A percentile compares a stretch with the other conserved stretches of the same genome.
phyloP scores from a whole-genome alignment of 2,113 vertebrate genomes.

The Petrocephalus microphthalmus region DNA sequence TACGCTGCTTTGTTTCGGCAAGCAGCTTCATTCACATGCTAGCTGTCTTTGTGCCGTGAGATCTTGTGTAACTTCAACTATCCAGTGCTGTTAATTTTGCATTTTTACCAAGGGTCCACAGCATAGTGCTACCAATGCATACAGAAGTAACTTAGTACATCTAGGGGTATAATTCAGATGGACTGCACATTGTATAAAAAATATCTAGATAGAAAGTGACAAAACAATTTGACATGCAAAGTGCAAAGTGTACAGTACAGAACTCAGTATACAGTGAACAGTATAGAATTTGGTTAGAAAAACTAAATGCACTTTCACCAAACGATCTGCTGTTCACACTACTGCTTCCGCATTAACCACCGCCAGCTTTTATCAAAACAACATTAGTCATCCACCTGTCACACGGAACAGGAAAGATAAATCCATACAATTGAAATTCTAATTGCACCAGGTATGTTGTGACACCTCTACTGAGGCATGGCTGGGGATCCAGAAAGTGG shows the following conservation, averaged over 20 bases:
- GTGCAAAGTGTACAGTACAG: neutral
- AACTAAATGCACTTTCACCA: neutral
- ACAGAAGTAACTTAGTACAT: neutral
- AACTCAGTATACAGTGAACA: neutral
- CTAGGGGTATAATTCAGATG: neutral
- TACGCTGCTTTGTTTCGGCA: neutral
- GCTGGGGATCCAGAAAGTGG: too few species aligned
- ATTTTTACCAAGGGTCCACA: neutral
- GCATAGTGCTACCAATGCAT: neutral
- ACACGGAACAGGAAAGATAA: conserved; percentile 64
- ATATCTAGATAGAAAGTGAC: neutral
- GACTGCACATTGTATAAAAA: neutral
- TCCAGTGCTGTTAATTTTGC: neutral
- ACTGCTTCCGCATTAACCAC: conserved; percentile 35
- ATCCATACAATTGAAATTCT: conserved; percentile 70
- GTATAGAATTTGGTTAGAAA: neutral
- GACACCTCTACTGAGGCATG: conserved; percentile 40
- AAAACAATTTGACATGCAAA: neutral
- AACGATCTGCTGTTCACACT: neutral
- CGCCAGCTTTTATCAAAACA: conserved; percentile 52
- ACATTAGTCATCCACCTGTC: conserved; percentile 61
- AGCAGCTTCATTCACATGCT: neutral
- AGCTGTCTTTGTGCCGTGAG: neutral
- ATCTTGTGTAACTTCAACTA: neutral
- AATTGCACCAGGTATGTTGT: conserved; percentile 59